Conservation (phyloP, 2,888 invertebrate species). For the Eledona agricola region DNA sequence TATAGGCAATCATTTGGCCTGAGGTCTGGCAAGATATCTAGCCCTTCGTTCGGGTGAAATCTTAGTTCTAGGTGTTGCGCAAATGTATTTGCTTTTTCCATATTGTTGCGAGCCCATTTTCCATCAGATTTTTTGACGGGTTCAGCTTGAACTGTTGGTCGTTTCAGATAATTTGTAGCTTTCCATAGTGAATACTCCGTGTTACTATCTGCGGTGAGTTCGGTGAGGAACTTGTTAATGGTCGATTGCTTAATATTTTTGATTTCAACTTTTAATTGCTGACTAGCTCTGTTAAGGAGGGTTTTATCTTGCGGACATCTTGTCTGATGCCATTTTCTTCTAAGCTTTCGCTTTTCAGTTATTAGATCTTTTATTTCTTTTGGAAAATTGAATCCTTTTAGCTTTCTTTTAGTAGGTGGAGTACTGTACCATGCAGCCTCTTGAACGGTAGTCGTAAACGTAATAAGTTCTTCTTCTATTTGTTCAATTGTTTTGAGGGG, state of each 20-base stretch:
- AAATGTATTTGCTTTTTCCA: conserved; percentile 41
- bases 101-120: conserved; percentile 25
- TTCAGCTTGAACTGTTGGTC: conserved; percentile 11
- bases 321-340: conserved; percentile 11
- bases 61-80: conserved; percentile 24
- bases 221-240: conserved; percentile 24
- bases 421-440: background rate
- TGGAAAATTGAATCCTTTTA: conserved; percentile 1
- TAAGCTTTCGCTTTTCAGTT: conserved; percentile 1
- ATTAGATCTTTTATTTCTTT: conserved; percentile 4
- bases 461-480: background rate
- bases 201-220: conserved; percentile 11
- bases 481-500: conserved; percentile 1
- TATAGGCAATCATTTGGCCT: conserved; percentile 4
- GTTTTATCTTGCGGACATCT: conserved; percentile 20
- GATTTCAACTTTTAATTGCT: conserved; percentile 27
- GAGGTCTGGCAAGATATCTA: background rate
- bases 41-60: conserved; percentile 15
- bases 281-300: background rate
- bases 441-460: no score
- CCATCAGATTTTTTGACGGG: conserved; percentile 19
- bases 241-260: conserved; percentile 25
- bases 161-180: conserved; percentile 34
- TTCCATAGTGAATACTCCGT: conserved; percentile 36
- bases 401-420: background rate